phyloP scores from a whole-genome alignment of 1,140 invertebrate genomes.

The Pollicipes pollicipes region DNA sequence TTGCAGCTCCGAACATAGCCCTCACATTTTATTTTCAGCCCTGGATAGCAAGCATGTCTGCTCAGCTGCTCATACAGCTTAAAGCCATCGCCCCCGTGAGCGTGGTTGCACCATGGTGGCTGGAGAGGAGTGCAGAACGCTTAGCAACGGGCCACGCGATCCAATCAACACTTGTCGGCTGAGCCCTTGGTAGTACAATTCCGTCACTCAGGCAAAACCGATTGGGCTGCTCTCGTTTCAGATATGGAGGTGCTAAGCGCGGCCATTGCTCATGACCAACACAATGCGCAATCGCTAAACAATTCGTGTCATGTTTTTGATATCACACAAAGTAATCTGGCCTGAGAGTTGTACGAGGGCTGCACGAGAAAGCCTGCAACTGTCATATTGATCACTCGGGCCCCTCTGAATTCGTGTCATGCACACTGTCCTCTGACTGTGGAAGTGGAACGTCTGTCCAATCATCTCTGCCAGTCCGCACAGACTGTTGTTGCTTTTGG shows the following conservation, averaged over 20 bases:
- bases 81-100: background rate
- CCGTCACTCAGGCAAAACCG: background rate
- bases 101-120: background rate
- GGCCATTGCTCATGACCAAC: background rate
- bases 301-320: background rate
- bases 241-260: background rate
- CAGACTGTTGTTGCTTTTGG: too few relatives aligned
- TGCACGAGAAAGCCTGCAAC: background rate
- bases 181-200: background rate
- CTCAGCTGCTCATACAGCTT: background rate
- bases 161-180: background rate
- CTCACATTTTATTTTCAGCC: background rate
- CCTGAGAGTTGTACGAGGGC: background rate
- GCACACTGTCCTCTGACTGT: background rate
- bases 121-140: background rate
- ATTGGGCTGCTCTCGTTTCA: background rate
- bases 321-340: background rate
- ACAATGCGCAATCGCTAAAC: background rate
- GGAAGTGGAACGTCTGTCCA: background rate
- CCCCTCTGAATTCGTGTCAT: background rate
- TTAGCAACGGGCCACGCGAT: background rate
- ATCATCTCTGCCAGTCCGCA: background rate
- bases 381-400: background rate
- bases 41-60: background rate
- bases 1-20: background rate